Percentiles rank a stretch among this genome's conserved stretches.
Evolutionary conservation across 2,888 invertebrate species (phyloP).

Genomic region (Apodemia mormo): DNA sequence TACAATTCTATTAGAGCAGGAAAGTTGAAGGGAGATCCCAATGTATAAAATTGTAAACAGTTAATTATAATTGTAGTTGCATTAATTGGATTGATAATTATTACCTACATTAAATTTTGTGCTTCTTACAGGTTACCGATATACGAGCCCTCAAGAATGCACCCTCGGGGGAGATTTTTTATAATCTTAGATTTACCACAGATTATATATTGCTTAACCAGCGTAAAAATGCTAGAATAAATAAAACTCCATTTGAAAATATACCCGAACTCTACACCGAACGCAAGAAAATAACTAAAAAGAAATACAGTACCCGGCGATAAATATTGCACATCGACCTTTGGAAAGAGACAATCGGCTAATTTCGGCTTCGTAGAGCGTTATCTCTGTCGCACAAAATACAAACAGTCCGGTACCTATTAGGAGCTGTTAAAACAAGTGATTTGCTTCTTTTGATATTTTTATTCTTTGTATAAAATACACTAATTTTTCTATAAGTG

Average conservation of each 20-base stretch:
- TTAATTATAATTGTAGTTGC: conserved; percentile 15
- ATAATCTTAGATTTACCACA: conserved; percentile 23
- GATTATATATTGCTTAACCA: conserved; percentile 25
- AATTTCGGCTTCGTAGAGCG: too few relatives aligned
- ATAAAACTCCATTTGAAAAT: conserved; percentile 13
- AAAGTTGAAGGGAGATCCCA: too few relatives aligned
- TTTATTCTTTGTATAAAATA: too few relatives aligned
- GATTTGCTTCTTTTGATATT: too few relatives aligned
- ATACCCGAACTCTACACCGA: conserved; percentile 22
- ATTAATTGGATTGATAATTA: conserved; percentile 8
- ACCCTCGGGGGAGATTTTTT: conserved; percentile 5
- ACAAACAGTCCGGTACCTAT: too few relatives aligned
- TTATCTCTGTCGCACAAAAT: too few relatives aligned
- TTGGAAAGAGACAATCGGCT: too few relatives aligned
- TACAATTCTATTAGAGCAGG: too few relatives aligned
- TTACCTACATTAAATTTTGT: conserved; percentile 7
- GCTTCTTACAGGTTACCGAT: conserved; percentile 26
- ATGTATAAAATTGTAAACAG: conserved; percentile 24
- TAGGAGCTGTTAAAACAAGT: too few relatives aligned
- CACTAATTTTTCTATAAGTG: too few relatives aligned
- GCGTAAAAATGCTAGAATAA: conserved; percentile 20
- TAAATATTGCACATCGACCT: too few relatives aligned
- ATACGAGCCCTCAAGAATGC: conserved; percentile 23
- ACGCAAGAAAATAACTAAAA: conserved; percentile 25
- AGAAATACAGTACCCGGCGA: too few relatives aligned